A percentile compares a stretch with the other conserved stretches of the same genome.
phyloP scores from a whole-genome alignment of 2,797 vertebrate species.

The Smutsia gigantea region DNA sequence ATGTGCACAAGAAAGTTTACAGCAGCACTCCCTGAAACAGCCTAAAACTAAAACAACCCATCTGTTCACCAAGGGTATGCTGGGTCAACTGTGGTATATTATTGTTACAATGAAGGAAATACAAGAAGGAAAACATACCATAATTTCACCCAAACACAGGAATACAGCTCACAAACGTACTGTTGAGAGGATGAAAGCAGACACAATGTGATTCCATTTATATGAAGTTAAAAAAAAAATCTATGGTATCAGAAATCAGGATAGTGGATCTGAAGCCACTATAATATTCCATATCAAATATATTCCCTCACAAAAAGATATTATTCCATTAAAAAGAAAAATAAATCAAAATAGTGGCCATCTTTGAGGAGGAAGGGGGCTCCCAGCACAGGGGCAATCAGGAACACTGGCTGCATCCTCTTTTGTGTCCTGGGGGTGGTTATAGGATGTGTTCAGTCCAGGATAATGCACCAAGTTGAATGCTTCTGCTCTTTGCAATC shows the following conservation, averaged over 20 bases:
- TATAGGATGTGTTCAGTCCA: not conserved
- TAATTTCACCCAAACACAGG: not conserved
- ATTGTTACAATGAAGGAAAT: not conserved
- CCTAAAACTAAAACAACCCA: not conserved
- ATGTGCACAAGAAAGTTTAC: not conserved
- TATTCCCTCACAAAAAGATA: no score
- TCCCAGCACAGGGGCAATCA: rapidly evolving
- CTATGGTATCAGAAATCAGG: not conserved
- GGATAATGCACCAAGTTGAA: not conserved
- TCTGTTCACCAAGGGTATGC: not conserved
- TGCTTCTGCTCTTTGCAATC: not conserved
- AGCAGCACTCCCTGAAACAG: not conserved
- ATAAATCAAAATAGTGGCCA: not conserved
- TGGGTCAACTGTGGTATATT: not conserved
- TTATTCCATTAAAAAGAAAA: not conserved
- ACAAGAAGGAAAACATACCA: not conserved
- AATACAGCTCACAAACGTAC: not conserved
- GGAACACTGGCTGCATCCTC: not conserved
- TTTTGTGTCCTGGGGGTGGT: not conserved
- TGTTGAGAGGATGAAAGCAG: not conserved
- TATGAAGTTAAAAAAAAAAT: not conserved
- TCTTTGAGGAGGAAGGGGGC: not conserved
- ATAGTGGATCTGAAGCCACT: no score
- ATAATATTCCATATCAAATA: no score
- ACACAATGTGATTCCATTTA: not conserved